phyloP scores from a whole-genome alignment of 2,113 vertebrate species.

The Dryoscopus gambensis region DNA sequence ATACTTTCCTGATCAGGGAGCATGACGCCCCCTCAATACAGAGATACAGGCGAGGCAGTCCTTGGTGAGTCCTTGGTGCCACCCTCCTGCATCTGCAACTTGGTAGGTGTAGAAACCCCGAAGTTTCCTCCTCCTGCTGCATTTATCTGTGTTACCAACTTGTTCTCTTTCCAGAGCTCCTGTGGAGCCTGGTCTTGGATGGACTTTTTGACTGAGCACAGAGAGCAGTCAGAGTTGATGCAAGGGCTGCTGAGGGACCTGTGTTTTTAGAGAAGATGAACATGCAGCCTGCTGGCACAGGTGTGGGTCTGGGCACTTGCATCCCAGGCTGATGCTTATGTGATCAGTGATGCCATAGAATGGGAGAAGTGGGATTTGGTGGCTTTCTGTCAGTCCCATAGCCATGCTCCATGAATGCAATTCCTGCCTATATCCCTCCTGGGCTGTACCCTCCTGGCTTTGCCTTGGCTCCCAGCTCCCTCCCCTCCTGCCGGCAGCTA shows the following conservation, averaged over 20 bases:
- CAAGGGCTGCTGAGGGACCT: slow-evolving; percentile 67
- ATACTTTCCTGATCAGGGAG: background rate
- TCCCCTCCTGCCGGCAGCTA: background rate
- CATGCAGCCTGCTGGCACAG: background rate
- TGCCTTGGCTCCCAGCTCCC: background rate
- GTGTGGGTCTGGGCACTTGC: background rate
- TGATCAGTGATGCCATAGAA: background rate
- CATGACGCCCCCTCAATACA: rapidly evolving
- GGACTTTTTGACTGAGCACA: slow-evolving; percentile 20
- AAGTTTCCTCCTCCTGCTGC: rapidly evolving
- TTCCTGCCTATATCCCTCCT: no score
- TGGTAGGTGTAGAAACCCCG: background rate
- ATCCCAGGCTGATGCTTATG: background rate
- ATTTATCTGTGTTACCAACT: slow-evolving; percentile 60
- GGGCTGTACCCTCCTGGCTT: background rate
- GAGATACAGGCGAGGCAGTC: rapidly evolving
- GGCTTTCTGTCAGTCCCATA: background rate
- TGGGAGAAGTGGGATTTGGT: background rate
- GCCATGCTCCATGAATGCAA: background rate
- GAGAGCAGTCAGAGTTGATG: slow-evolving; percentile 22
- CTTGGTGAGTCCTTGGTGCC: rapidly evolving
- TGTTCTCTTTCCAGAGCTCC: slow-evolving; percentile 40
- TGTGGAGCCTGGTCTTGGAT: background rate
- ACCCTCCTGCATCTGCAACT: background rate
- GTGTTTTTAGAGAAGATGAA: slow-evolving; percentile 45